Conservation (phyloP, 2,888 invertebrate species). For the Seira musarum region DNA sequence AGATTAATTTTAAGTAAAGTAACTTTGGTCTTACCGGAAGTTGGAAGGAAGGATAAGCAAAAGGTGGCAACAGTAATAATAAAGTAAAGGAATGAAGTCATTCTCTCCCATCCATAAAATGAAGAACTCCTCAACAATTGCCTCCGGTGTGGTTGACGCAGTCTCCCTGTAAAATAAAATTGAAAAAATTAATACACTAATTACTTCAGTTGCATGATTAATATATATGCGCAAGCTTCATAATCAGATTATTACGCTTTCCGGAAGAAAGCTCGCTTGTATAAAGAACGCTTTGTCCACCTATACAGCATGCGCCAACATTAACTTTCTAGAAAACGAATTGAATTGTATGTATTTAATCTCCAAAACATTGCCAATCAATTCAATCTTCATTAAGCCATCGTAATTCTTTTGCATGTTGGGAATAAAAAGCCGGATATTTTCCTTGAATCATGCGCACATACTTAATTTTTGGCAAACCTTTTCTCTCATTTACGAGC, state of each 20-base stretch:
- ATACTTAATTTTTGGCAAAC: not conserved
- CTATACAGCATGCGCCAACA: not conserved
- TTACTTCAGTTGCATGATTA: not conserved
- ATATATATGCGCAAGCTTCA: no score
- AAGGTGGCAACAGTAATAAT: slow-evolving; percentile 67
- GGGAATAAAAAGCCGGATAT: slow-evolving; percentile 17
- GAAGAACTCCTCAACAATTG: slow-evolving; percentile 63
- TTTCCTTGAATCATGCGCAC: not conserved
- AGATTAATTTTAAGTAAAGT: no score
- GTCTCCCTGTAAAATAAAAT: slow-evolving; percentile 67
- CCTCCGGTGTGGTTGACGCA: slow-evolving; percentile 65
- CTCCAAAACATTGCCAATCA: not conserved
- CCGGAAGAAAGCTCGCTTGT: not conserved
- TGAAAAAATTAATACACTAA: not conserved
- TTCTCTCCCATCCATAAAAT: slow-evolving; percentile 64
- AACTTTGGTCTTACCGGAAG: slow-evolving; percentile 69
- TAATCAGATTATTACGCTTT: slow-evolving; percentile 5
- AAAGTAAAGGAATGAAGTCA: slow-evolving; percentile 69
- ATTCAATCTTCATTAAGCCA: not conserved
- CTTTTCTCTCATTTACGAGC: not conserved
- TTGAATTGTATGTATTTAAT: not conserved
- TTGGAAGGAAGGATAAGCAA: slow-evolving; percentile 68
- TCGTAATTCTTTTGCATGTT: not conserved
- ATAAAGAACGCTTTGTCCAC: no score
- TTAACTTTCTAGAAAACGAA: not conserved